These are phyloP conservation scores for Sicus ferrugineus DNA, from an alignment of 2,888 invertebrate genomes.

Conservation along the genomic window DNA sequence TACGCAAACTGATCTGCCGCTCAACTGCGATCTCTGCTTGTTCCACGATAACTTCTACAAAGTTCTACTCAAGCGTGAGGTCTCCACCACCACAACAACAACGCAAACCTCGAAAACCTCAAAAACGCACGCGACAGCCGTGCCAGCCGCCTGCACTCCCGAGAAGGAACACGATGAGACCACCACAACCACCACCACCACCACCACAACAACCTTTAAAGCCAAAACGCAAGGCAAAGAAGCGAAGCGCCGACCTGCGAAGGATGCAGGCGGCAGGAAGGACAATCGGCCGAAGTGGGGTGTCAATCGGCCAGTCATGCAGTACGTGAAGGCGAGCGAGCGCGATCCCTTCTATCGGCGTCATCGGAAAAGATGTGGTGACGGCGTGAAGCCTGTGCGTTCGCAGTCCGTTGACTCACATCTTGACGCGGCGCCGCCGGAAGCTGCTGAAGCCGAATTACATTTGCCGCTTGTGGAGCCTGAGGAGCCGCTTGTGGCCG, in stretches of 20 bases:
- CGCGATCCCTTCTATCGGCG: slow-evolving; percentile 80
- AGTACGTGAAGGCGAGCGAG: slow-evolving; percentile 89
- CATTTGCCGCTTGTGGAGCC: not conserved
- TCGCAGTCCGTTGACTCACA: slow-evolving; percentile 64
- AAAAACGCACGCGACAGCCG: slow-evolving; percentile 52
- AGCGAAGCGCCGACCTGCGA: slow-evolving; percentile 47
- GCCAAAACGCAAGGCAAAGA: slow-evolving; percentile 57
- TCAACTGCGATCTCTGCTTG: slow-evolving; percentile 61
- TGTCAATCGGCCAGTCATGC: slow-evolving; percentile 78
- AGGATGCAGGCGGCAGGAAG: slow-evolving; percentile 58
- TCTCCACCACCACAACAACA: slow-evolving; percentile 63
- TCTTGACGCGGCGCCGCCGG: slow-evolving; percentile 43
- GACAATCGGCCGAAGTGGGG: slow-evolving; percentile 79
- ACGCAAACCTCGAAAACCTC: slow-evolving; percentile 59
- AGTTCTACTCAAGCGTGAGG: slow-evolving; percentile 61
- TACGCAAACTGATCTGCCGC: slow-evolving; percentile 61
- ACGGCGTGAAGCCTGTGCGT: slow-evolving; percentile 69
- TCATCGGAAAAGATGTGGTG: slow-evolving; percentile 68
- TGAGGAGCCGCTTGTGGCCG: slow-evolving; percentile 15
- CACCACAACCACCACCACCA: slow-evolving; percentile 61
- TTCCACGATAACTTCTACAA: slow-evolving; percentile 64
- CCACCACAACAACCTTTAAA: slow-evolving; percentile 61
- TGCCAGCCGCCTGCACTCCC: slow-evolving; percentile 45
- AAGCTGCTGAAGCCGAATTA: not conserved
- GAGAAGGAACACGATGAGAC: slow-evolving; percentile 55